Conservation (phyloP, 92 coral and sea anemone species). For the Porites divaricata region DNA sequence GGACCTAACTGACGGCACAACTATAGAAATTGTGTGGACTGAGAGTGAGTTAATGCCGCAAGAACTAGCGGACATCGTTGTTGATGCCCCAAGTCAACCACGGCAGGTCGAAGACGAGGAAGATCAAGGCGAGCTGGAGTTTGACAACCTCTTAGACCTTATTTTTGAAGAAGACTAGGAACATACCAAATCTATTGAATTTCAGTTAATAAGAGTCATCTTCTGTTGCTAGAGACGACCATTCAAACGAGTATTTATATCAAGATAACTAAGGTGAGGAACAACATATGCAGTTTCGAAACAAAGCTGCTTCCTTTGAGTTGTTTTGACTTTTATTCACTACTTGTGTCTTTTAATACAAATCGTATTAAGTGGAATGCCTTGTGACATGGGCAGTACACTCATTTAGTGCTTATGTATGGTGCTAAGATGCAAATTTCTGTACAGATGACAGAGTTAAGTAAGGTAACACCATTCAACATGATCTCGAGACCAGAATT, state of each 20-base stretch:
- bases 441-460: too few relatives aligned
- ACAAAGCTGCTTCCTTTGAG: neutral
- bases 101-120: neutral
- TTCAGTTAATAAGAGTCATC: too few relatives aligned
- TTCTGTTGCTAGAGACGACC: too few relatives aligned
- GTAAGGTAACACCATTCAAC: too few relatives aligned
- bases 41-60: conserved; percentile 11
- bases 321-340: neutral
- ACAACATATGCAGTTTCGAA: neutral
- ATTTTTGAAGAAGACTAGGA: neutral
- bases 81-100: neutral
- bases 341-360: neutral
- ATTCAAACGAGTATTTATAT: too few relatives aligned
- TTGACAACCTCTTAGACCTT: neutral
- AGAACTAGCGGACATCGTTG: conserved; percentile 23
- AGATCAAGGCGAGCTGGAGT: neutral
- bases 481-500: too few relatives aligned
- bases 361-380: neutral
- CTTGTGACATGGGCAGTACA: conserved; percentile 3
- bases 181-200: neutral
- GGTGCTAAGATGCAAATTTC: too few relatives aligned
- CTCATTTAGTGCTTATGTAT: too few relatives aligned
- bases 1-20: neutral
- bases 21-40: neutral
- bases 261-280: too few relatives aligned